Evolutionary conservation across 2,888 invertebrate genomes (phyloP), one percentile per base, ranked within the genome.

Genomic region (Malthinus seriepunctatus): DNA sequence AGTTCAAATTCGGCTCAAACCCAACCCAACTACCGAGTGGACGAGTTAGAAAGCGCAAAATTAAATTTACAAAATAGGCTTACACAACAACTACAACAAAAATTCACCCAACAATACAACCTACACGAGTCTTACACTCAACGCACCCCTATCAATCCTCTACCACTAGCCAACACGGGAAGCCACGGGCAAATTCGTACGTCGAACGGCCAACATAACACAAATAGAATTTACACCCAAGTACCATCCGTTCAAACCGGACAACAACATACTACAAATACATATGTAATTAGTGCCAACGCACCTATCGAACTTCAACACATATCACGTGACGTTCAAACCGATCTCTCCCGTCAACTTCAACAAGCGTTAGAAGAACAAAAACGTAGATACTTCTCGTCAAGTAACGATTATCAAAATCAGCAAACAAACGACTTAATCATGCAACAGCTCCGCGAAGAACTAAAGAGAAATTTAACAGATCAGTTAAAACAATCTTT

Each of bases 381-480:
- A 58, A 33, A 58, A 49, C 63, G 59, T 39, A 62, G 66, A 32
- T 64, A 67, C 39, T 62, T 62, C 15, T 68, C 70, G 47, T 50
- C 63, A 38, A 58, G 54, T 46, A 51, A 38, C 11, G 55, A 60
- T 6, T 60, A 63, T 9, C 58, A 60, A 7, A 56, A 62, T 1
- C 68, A 69, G 60, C 62, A 58, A 4, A 47, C 65, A 1, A 71
- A 72, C 52, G 70, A 72, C 54, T 44, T 54, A n/a, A 63, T 69
- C 8, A 60, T 73, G 31, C 70, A 73, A 55, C 68, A 73, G 51
- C 64, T 78, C 1, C 66, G 69, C n/a, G 71, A 75, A 10, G 76
- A 78, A 51, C 56, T 78, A 8, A 73, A 74, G 53, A 66, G 72
- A 32, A 78, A 78, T 58, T 63, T 78, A 7, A 76, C 78, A 0